Evolutionary conservation across 2,797 vertebrate genomes (phyloP).

Genomic region (Darevskia nairensis): DNA sequence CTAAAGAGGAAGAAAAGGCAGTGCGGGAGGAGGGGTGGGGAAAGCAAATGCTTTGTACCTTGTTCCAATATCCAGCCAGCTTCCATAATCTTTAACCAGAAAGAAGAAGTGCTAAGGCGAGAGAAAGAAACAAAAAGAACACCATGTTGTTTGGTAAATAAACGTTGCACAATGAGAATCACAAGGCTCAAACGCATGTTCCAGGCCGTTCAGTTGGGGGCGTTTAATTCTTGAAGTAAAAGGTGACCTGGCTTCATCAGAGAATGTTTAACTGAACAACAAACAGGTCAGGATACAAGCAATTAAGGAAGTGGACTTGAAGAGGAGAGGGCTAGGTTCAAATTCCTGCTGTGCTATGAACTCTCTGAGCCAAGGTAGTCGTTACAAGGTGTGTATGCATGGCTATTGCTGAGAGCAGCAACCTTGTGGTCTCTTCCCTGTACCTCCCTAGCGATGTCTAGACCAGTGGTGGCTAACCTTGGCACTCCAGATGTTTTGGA

Average conservation of each 20-base stretch:
- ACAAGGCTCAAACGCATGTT: slow-evolving; percentile 31
- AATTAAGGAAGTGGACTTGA: not conserved
- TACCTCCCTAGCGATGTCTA: too few species aligned
- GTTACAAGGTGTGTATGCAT: not conserved
- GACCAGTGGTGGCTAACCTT: too few species aligned
- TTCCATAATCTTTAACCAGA: slow-evolving; percentile 95
- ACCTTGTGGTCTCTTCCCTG: not conserved
- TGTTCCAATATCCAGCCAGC: slow-evolving; percentile 98
- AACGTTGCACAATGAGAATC: slow-evolving; percentile 49
- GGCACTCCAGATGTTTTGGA: too few species aligned
- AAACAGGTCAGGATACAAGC: not conserved
- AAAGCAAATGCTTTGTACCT: slow-evolving; percentile 80
- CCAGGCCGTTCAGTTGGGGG: slow-evolving; percentile 43
- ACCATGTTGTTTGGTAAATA: slow-evolving; percentile 51
- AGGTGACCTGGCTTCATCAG: slow-evolving; percentile 24
- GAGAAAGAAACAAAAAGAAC: slow-evolving; percentile 60
- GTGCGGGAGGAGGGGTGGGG: too few species aligned
- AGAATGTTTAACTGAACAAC: slow-evolving; percentile 33
- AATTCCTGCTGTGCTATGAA: not conserved
- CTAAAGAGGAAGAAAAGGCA: not conserved
- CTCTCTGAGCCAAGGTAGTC: not conserved
- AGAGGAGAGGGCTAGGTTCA: not conserved
- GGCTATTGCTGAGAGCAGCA: not conserved
- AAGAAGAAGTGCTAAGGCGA: slow-evolving; percentile 95
- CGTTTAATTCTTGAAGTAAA: slow-evolving; percentile 52